Percentiles rank a stretch among this genome's conserved stretches.
Evolutionary conservation across 2,888 invertebrate species (phyloP).

Genomic region (Drosophila nr. perissopoda): DNA sequence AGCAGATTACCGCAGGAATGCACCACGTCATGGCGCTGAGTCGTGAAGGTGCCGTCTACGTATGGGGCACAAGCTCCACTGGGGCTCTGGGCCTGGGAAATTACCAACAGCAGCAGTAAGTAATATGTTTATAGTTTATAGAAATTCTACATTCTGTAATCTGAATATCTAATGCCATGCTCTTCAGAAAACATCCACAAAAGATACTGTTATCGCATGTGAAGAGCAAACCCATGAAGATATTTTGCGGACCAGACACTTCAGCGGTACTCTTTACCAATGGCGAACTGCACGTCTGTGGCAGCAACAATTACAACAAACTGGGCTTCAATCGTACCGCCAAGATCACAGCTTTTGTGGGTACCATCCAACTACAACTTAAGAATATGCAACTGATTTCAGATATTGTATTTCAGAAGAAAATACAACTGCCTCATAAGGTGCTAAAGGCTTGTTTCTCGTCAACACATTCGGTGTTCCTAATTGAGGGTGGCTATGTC

Average conservation of each 20-base stretch:
- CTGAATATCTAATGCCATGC: neutral
- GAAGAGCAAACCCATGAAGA: slow-evolving; percentile 85
- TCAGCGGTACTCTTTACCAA: slow-evolving; percentile 87
- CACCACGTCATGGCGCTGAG: slow-evolving; percentile 88
- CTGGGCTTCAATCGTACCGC: slow-evolving; percentile 86
- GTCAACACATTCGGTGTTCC: slow-evolving; percentile 87
- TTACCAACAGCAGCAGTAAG: slow-evolving; percentile 80
- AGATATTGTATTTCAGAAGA: slow-evolving; percentile 71
- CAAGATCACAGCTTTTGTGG: slow-evolving; percentile 82
- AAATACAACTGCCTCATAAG: slow-evolving; percentile 86
- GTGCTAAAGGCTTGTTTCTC: slow-evolving; percentile 88
- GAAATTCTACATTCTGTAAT: neutral
- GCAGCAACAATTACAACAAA: slow-evolving; percentile 88
- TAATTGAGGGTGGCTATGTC: slow-evolving; percentile 88
- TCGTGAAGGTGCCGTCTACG: slow-evolving; percentile 87
- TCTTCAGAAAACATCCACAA: slow-evolving; percentile 78
- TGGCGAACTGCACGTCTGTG: slow-evolving; percentile 88
- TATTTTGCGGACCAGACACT: slow-evolving; percentile 88
- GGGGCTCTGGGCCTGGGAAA: slow-evolving; percentile 87
- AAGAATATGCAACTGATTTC: neutral
- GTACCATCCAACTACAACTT: slow-evolving; percentile 4
- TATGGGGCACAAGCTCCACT: slow-evolving; percentile 87
- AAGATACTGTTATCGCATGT: slow-evolving; percentile 83
- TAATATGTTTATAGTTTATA: slow-evolving; percentile 2
- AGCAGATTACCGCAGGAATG: slow-evolving; percentile 87